These are phyloP conservation scores for Troilus luridus DNA, from an alignment of 2,888 invertebrate genomes.

Conservation along the genomic window DNA sequence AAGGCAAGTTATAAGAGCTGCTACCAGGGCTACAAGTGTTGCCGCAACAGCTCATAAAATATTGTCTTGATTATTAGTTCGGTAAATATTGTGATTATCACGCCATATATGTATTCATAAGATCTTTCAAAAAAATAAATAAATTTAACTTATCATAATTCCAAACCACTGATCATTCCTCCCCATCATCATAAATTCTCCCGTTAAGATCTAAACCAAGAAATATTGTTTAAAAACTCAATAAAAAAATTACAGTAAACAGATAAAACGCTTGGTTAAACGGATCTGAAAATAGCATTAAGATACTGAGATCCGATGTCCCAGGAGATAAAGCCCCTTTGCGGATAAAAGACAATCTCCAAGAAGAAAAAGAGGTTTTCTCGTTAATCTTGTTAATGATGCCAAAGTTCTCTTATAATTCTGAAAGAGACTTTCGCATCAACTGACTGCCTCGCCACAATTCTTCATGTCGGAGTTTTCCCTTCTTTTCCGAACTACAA, in stretches of 20 bases:
- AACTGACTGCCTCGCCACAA: neutral
- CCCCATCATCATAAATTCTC: no score
- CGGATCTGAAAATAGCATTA: neutral
- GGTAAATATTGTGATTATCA: no score
- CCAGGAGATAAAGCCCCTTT: slow-evolving; percentile 17
- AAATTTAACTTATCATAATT: no score
- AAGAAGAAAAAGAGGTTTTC: slow-evolving; percentile 27
- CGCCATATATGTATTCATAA: no score
- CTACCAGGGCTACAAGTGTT: no score
- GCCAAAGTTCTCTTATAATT: slow-evolving; percentile 44
- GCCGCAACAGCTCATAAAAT: no score
- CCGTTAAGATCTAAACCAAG: neutral
- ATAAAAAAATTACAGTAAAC: neutral
- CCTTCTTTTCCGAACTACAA: neutral
- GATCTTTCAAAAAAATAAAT: no score
- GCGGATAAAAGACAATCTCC: slow-evolving; percentile 6
- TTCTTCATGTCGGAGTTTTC: neutral
- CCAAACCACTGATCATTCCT: no score
- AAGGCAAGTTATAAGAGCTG: no score
- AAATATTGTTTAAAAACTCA: neutral
- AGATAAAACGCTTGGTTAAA: neutral
- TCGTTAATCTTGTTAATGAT: slow-evolving; percentile 48
- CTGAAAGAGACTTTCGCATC: neutral
- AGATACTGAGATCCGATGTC: neutral
- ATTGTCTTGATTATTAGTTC: no score